A percentile compares a stretch with the other conserved stretches of the same genome.
phyloP scores from a whole-genome alignment of 2,888 invertebrate genomes.

The Ceramica pisi region DNA sequence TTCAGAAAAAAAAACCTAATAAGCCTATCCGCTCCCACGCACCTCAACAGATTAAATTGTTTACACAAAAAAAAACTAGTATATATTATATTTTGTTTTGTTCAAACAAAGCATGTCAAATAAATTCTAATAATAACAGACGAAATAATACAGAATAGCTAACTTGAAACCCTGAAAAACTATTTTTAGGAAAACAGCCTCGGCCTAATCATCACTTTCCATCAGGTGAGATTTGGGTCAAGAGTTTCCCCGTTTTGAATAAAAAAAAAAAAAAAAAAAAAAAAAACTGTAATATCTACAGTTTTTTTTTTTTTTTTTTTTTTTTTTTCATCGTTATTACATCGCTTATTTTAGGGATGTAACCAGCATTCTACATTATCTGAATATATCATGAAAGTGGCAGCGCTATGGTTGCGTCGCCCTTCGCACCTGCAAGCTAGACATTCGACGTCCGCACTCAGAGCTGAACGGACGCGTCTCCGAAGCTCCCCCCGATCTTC shows the following conservation, averaged over 20 bases:
- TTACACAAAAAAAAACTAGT: conserved; percentile 20
- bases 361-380: conserved; percentile 36
- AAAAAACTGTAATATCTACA: no score
- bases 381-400: conserved; percentile 51
- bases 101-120: conserved; percentile 14
- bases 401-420: conserved; percentile 61
- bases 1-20: conserved; percentile 2
- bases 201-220: no score
- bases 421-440: conserved; percentile 72
- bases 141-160: conserved; percentile 14
- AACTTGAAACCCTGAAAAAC: neutral
- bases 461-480: conserved; percentile 71
- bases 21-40: conserved; percentile 3
- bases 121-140: conserved; percentile 2
- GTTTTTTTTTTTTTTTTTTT: no score
- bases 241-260: no score
- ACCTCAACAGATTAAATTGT: conserved; percentile 25
- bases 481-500: conserved; percentile 24
- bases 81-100: conserved; percentile 8
- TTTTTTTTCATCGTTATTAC: no score
- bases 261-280: no score
- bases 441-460: conserved; percentile 80
- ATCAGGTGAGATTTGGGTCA: no score
- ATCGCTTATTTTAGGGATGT: conserved; percentile 25
- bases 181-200: conserved; percentile 1